These are phyloP conservation scores for Solenopsis invicta DNA, from an alignment of 1,140 invertebrate species.

Conservation along the genomic window DNA sequence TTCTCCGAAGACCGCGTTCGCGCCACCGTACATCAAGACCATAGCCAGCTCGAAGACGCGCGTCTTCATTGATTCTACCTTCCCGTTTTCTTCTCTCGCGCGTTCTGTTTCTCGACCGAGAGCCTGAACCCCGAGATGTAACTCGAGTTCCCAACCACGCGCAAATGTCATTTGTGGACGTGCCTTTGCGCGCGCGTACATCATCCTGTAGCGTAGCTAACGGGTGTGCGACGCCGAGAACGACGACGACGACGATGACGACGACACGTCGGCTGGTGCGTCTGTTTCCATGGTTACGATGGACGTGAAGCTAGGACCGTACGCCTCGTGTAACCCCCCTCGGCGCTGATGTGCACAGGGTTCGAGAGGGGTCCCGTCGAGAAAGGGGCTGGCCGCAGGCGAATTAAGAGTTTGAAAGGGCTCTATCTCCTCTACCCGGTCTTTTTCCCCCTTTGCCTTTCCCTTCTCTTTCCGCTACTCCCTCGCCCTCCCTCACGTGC, in stretches of 20 bases:
- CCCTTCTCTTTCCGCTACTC: conserved; percentile 12
- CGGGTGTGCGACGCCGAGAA: conserved; percentile 44
- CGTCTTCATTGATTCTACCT: conserved; percentile 61
- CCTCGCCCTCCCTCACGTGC: neutral
- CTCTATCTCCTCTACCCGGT: conserved; percentile 62
- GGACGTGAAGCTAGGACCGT: conserved; percentile 72
- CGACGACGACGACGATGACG: conserved; percentile 22
- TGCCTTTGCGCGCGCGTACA: conserved; percentile 64
- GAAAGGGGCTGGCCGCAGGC: conserved; percentile 77
- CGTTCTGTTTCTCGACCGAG: conserved; percentile 55
- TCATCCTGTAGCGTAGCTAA: conserved; percentile 33
- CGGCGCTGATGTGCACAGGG: conserved; percentile 62
- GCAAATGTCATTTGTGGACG: conserved; percentile 73
- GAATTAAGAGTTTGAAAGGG: conserved; percentile 82
- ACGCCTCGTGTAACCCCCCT: conserved; percentile 66
- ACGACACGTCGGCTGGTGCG: conserved; percentile 74
- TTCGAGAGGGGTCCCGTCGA: conserved; percentile 68
- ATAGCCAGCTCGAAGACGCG: conserved; percentile 46
- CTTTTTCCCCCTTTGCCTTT: conserved; percentile 22
- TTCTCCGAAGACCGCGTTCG: neutral
- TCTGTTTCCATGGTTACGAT: conserved; percentile 79
- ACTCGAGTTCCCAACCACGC: conserved; percentile 64
- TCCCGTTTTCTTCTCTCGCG: conserved; percentile 60
- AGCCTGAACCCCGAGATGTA: conserved; percentile 25
- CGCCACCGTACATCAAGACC: neutral